A percentile compares a stretch with the other conserved stretches of the same genome.
These are phyloP conservation scores for Stigmatopora nigra DNA, from an alignment of 2,113 vertebrate genomes.

Conservation along the genomic window DNA sequence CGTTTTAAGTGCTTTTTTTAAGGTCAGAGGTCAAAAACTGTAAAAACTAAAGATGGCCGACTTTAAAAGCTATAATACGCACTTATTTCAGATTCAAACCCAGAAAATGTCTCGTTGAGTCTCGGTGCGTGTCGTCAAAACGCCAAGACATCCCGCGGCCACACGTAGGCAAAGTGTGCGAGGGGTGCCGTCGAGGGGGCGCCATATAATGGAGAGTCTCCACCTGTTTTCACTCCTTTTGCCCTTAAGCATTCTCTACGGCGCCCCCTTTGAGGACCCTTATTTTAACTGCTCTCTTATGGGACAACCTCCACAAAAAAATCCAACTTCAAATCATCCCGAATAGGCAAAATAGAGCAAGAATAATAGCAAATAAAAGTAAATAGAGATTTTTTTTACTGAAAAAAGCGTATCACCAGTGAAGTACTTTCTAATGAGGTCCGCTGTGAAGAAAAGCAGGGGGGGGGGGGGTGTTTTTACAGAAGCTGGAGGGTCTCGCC, in stretches of 20 bases:
- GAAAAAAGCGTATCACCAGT: constrained; percentile 73
- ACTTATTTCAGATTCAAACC: not conserved
- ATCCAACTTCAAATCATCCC: constrained; percentile 16
- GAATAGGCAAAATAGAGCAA: constrained; percentile 41
- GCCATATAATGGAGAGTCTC: constrained; percentile 71
- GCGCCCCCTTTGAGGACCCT: constrained; percentile 77
- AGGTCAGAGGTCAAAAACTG: no score
- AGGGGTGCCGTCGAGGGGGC: constrained; percentile 27
- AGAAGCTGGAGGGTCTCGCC: constrained; percentile 38
- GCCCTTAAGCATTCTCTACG: constrained; percentile 73
- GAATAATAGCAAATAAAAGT: constrained; percentile 53
- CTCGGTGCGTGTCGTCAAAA: constrained; percentile 16
- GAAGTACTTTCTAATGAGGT: constrained; percentile 84
- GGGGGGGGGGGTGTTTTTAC: no score
- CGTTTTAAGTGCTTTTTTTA: no score
- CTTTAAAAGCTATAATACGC: not conserved
- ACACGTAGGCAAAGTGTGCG: constrained; percentile 33
- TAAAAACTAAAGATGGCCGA: no score
- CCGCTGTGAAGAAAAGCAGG: constrained; percentile 48
- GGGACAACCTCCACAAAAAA: constrained; percentile 29
- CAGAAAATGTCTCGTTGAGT: not conserved
- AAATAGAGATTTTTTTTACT: constrained; percentile 32
- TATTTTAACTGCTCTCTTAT: constrained; percentile 72
- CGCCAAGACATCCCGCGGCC: constrained; percentile 23
- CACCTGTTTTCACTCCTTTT: constrained; percentile 89